Conservation (phyloP, 2,888 invertebrate species). For the Scaptomyza parva region DNA sequence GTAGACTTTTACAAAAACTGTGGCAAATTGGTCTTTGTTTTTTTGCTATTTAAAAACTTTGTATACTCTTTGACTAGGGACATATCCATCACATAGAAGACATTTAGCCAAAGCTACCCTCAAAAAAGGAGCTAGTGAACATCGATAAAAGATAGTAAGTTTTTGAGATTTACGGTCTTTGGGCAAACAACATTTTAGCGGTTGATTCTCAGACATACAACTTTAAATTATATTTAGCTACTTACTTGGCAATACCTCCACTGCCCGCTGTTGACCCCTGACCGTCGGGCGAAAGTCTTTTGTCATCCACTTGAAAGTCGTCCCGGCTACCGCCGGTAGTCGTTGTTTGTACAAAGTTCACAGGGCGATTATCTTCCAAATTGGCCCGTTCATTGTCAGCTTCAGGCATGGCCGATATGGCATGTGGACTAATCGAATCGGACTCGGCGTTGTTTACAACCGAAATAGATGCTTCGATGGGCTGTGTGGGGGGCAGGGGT, state of each 20-base stretch:
- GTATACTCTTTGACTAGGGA: not conserved
- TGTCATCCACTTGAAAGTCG: constrained; percentile 74
- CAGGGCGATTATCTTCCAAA: constrained; percentile 69
- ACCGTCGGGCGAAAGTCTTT: constrained; percentile 80
- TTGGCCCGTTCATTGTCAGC: constrained; percentile 88
- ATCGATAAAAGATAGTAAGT: too few species aligned
- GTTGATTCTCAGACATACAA: too few species aligned
- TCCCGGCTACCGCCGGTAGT: constrained; percentile 46
- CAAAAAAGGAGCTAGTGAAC: too few species aligned
- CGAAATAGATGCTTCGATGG: constrained; percentile 84
- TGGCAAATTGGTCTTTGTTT: constrained; percentile 24
- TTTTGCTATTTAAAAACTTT: not conserved
- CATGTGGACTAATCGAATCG: constrained; percentile 81
- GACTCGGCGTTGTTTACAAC: constrained; percentile 72
- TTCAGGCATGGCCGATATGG: constrained; percentile 87
- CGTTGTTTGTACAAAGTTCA: constrained; percentile 36
- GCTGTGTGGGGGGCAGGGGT: constrained; percentile 80
- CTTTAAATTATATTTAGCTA: constrained; percentile 5
- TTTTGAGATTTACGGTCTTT: too few species aligned
- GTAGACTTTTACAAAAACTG: constrained; percentile 37
- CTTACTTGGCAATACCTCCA: constrained; percentile 70
- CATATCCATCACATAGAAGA: not conserved
- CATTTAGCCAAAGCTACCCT: not conserved
- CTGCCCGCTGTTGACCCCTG: constrained; percentile 81
- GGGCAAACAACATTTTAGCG: too few species aligned